phyloP scores from a whole-genome alignment of 2,888 invertebrate genomes.

The Nebria brevicollis region DNA sequence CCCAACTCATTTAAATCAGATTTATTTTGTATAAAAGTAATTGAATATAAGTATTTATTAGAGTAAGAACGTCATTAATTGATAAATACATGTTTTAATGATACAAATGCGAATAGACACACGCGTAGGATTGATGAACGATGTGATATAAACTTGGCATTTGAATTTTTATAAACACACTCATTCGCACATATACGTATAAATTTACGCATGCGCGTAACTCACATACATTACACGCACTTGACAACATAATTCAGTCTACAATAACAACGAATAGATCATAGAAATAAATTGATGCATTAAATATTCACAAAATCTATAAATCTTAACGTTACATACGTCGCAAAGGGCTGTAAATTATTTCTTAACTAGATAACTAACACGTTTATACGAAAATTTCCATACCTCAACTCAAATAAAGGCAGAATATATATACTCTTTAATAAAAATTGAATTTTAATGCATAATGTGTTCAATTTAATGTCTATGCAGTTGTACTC shows the following conservation, averaged over 20 bases:
- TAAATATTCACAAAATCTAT: not conserved
- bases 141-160: conserved; percentile 1
- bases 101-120: not conserved
- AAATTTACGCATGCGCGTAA: not conserved
- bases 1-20: too few species aligned
- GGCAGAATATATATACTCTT: too few species aligned
- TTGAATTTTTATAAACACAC: not conserved
- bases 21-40: not conserved
- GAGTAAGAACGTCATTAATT: not conserved
- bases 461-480: too few species aligned
- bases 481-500: too few species aligned
- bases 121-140: not conserved
- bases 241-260: not conserved
- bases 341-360: not conserved
- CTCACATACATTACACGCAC: not conserved
- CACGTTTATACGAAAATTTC: too few species aligned
- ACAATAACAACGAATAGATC: conserved; percentile 16
- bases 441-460: too few species aligned
- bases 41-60: not conserved
- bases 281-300: conserved; percentile 9
- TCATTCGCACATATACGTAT: not conserved
- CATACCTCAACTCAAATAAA: too few species aligned
- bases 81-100: not conserved
- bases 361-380: not conserved
- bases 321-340: not conserved